Conservation (phyloP, 2,797 vertebrate genomes). For the Darevskia nairensis region DNA sequence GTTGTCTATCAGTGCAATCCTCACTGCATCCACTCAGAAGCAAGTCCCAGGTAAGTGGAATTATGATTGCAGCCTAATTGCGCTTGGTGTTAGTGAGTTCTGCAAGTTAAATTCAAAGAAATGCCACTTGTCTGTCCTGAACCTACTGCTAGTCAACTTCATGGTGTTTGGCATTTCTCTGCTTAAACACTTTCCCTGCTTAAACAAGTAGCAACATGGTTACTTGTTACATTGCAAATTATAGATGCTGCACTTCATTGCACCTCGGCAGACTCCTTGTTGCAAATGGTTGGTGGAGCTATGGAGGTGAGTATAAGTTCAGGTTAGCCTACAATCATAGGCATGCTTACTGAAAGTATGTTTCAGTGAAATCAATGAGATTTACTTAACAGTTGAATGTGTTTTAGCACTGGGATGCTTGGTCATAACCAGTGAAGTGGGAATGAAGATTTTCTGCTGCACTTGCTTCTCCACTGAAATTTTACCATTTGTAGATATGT, state of each 20-base stretch:
- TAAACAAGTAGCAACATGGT: slow-evolving; percentile 15
- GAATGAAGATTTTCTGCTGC: neutral
- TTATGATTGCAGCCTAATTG: neutral
- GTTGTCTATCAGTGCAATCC: neutral
- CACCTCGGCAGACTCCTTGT: neutral
- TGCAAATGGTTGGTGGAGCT: neutral
- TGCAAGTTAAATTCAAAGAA: neutral
- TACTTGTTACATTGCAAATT: neutral
- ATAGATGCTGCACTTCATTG: neutral
- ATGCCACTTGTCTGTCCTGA: neutral
- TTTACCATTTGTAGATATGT: neutral
- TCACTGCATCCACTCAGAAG: neutral
- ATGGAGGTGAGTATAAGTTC: neutral
- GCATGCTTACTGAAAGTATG: neutral
- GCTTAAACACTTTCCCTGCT: too few species aligned
- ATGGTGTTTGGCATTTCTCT: neutral
- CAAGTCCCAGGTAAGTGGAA: too few species aligned
- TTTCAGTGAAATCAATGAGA: slow-evolving; percentile 7
- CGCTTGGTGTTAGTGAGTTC: neutral
- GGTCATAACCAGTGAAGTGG: neutral
- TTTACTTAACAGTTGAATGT: neutral
- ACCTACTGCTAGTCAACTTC: neutral
- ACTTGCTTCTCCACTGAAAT: neutral
- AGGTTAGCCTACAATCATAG: neutral
- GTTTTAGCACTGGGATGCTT: neutral